A percentile compares a stretch with the other conserved stretches of the same genome.
phyloP scores from a whole-genome alignment of 2,888 invertebrate species.

The Aleiodes leptofemur region DNA sequence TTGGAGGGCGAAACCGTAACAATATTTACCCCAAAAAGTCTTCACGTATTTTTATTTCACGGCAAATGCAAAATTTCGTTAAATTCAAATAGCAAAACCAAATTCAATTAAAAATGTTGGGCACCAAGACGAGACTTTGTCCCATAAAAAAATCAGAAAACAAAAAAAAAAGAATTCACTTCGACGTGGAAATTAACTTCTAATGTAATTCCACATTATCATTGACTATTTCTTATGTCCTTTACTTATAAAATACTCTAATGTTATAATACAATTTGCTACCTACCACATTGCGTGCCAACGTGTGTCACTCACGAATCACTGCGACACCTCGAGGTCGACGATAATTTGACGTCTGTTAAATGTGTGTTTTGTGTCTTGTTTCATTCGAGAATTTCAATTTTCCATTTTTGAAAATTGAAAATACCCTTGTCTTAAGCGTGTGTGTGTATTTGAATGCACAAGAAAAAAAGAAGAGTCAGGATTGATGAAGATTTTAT shows the following conservation, averaged over 20 bases:
- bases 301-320: slow-evolving; percentile 25
- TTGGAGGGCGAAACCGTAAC: too few relatives aligned
- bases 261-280: neutral
- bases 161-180: too few relatives aligned
- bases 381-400: slow-evolving; percentile 25
- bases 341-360: neutral
- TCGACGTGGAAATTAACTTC: too few relatives aligned
- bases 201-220: slow-evolving; percentile 8
- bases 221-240: neutral
- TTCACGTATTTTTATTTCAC: too few relatives aligned
- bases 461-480: neutral
- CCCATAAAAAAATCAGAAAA: too few relatives aligned
- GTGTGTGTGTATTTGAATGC: neutral
- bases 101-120: too few relatives aligned
- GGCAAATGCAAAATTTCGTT: too few relatives aligned
- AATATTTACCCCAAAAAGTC: too few relatives aligned
- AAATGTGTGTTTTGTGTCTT: neutral
- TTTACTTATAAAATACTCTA: neutral
- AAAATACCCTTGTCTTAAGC: neutral
- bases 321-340: slow-evolving; percentile 26
- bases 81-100: too few relatives aligned
- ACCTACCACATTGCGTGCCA: slow-evolving; percentile 28
- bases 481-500: slow-evolving; percentile 10
- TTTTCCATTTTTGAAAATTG: slow-evolving; percentile 15
- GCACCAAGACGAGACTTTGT: too few relatives aligned